Evolutionary conservation across 2,888 invertebrate species (phyloP), one percentile per base, ranked within the genome.

Genomic region (Charanyca ferruginea): DNA sequence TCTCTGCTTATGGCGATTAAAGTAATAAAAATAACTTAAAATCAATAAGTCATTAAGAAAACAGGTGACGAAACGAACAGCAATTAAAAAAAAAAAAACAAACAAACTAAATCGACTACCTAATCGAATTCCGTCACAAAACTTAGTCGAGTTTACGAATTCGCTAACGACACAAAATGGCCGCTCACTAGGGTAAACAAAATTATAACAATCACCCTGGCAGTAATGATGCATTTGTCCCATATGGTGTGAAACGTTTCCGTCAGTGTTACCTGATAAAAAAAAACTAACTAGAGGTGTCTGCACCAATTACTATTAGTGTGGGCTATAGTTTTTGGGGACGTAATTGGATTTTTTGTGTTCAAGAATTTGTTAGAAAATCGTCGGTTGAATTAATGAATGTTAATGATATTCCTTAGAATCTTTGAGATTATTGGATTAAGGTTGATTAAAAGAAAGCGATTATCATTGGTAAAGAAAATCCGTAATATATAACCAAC

Each of bases 141-240:
- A 68, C 47, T 54, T 53, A 69, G 58, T 79, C 67, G 72, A 72
- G 65, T 73, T 49, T 67, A 77, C 65, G 83, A 85, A 86, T 90
- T 90, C 84, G 89, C 92, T 92, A 92, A 92, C 91, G 90, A 92
- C 80, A 77, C 80, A 53, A 87, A 89, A 90, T 88, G 86, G 84
- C 73, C 69, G 82, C 81, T 83, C 54, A 38, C 51, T 68, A 68
- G 87, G 82, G 87, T 83, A 90, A 90, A 91, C 89, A 90, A 85
- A 89, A 91, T 90, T 91, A 90, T 88, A 87, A 88, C 88, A 87
- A 85, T 85, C 84, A 83, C 76, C 78, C 4, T 0, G 13, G 28
- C 52, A 72, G 62, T 85, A 86, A 89, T 84, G 85, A 86, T 81
- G 62, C 70, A 77, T 53, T 66, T 66, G 81, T 75, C 61, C 87